Evolutionary conservation across 1,140 invertebrate genomes (phyloP).

Genomic region (Drosophila dunni): DNA sequence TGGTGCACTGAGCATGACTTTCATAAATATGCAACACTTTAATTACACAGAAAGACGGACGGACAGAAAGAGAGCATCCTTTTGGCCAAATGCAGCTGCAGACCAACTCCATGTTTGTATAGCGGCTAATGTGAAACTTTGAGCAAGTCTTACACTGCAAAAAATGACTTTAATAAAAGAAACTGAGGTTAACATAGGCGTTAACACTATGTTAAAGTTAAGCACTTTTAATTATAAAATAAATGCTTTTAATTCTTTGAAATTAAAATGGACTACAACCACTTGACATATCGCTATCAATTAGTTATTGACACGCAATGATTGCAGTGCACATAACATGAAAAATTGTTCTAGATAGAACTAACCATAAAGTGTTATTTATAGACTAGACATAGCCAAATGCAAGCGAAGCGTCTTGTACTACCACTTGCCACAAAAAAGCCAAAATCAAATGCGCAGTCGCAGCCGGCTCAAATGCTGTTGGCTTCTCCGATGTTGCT

Average conservation of each 20-base stretch:
- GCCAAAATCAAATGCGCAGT: slow-evolving; percentile 55
- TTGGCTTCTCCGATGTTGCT: slow-evolving; percentile 8
- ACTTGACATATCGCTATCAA: slow-evolving; percentile 26
- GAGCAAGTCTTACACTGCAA: neutral
- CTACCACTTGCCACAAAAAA: slow-evolving; percentile 35
- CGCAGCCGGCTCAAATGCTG: slow-evolving; percentile 26
- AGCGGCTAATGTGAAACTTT: slow-evolving; percentile 30
- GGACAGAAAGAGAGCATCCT: slow-evolving; percentile 42
- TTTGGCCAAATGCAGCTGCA: slow-evolving; percentile 15
- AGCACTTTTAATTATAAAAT: no score
- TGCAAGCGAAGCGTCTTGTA: neutral
- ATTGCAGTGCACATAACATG: slow-evolving; percentile 26
- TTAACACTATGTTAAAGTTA: no score
- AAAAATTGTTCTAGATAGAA: slow-evolving; percentile 42
- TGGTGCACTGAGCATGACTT: slow-evolving; percentile 57
- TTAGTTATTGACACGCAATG: slow-evolving; percentile 16
- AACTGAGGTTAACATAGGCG: no score
- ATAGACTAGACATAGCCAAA: slow-evolving; percentile 20
- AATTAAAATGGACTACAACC: neutral
- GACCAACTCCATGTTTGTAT: slow-evolving; percentile 3
- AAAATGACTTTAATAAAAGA: neutral
- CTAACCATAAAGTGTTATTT: slow-evolving; percentile 23
- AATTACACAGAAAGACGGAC: slow-evolving; percentile 50
- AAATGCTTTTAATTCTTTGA: no score
- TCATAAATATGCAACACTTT: slow-evolving; percentile 76